phyloP scores from a whole-genome alignment of 2,888 invertebrate genomes.

The Argyra leucocephala region DNA sequence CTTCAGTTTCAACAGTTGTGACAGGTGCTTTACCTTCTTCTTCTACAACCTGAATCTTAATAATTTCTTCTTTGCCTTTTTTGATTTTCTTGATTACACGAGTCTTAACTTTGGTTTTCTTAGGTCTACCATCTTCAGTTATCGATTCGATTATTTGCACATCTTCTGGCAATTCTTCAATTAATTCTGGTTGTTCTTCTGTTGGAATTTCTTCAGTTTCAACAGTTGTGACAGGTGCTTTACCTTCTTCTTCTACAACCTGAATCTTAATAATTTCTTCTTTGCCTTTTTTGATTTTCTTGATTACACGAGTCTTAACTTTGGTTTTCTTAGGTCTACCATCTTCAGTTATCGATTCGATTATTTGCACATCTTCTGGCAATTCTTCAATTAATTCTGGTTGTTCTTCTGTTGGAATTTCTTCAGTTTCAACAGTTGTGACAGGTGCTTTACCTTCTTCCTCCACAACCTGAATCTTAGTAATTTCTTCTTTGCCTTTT shows the following conservation, averaged over 20 bases:
- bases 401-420: slow-evolving; percentile 30
- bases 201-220: slow-evolving; percentile 29
- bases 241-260: slow-evolving; percentile 38
- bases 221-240: slow-evolving; percentile 34
- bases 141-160: slow-evolving; percentile 39
- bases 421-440: slow-evolving; percentile 32
- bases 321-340: slow-evolving; percentile 32
- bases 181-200: slow-evolving; percentile 20
- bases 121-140: slow-evolving; percentile 35
- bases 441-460: slow-evolving; percentile 39
- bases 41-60: slow-evolving; percentile 33
- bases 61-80: slow-evolving; percentile 28
- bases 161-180: slow-evolving; percentile 34
- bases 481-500: slow-evolving; percentile 37
- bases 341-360: slow-evolving; percentile 35
- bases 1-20: slow-evolving; percentile 28
- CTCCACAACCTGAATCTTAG: slow-evolving; percentile 37
- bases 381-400: slow-evolving; percentile 32
- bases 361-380: slow-evolving; percentile 24
- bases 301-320: slow-evolving; percentile 31
- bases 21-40: slow-evolving; percentile 32
- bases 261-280: slow-evolving; percentile 42
- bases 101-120: slow-evolving; percentile 33
- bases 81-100: slow-evolving; percentile 23
- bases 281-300: slow-evolving; percentile 31